Percentiles rank a stretch among this genome's conserved stretches.
Evolutionary conservation across 1,140 invertebrate species (phyloP).

Genomic region (Euwallacea fornicatus): DNA sequence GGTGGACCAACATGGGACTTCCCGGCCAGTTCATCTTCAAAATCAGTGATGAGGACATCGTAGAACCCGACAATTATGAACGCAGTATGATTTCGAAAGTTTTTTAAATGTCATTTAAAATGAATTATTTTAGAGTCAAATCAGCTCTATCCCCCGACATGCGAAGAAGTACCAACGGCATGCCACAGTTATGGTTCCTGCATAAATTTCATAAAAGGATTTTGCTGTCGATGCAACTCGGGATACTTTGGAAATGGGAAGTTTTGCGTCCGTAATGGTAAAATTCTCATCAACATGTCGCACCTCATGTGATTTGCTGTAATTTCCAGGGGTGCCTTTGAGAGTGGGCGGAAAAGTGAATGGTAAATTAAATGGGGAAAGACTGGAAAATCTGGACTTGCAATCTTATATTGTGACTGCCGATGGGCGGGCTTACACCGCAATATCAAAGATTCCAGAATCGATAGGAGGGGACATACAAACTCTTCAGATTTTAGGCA

Average conservation of each 20-base stretch:
- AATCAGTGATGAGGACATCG: constrained; percentile 70
- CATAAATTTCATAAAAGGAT: constrained; percentile 78
- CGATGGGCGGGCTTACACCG: constrained; percentile 89
- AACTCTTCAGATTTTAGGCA: constrained; percentile 75
- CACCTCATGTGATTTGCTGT: neutral
- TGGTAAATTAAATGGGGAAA: constrained; percentile 76
- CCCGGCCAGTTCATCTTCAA: constrained; percentile 84
- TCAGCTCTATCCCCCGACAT: constrained; percentile 50
- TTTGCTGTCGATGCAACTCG: constrained; percentile 82
- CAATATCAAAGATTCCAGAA: constrained; percentile 76
- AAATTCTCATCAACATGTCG: neutral
- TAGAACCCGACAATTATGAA: constrained; percentile 65
- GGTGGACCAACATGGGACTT: constrained; percentile 80
- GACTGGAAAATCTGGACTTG: constrained; percentile 76
- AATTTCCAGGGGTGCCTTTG: constrained; percentile 68
- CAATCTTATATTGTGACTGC: constrained; percentile 89
- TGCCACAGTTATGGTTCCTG: constrained; percentile 85
- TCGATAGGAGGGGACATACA: constrained; percentile 78
- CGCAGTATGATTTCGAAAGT: constrained; percentile 48
- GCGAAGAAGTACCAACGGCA: constrained; percentile 61
- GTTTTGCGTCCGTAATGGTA: constrained; percentile 81
- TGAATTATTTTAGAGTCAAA: constrained; percentile 19
- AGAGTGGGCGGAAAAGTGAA: constrained; percentile 83
- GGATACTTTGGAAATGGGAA: constrained; percentile 90
- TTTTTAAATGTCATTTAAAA: constrained; percentile 1